Evolutionary conservation across 2,797 vertebrate genomes (phyloP).

Genomic region (Danio albolineatus): DNA sequence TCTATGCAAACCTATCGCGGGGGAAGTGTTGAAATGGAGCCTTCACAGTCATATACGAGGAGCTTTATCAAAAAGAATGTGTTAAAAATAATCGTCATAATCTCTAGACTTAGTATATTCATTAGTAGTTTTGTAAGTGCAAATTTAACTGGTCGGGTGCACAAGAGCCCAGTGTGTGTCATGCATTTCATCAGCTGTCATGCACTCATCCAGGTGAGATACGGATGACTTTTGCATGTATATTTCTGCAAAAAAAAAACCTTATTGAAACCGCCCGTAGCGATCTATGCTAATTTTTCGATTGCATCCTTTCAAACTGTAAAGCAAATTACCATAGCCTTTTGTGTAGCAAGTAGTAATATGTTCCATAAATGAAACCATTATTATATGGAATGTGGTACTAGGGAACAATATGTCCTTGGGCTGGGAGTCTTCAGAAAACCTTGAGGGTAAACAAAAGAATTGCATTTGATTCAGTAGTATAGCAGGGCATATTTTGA

Average conservation of each 20-base stretch:
- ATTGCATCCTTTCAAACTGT: conserved; percentile 29
- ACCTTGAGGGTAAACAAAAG: conserved; percentile 26
- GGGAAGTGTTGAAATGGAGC: conserved; percentile 36
- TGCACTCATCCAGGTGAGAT: conserved; percentile 24
- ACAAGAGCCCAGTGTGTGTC: conserved; percentile 28
- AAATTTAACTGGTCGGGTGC: conserved; percentile 63
- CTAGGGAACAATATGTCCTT: background rate
- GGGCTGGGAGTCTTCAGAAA: conserved; percentile 9
- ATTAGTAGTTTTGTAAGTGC: conserved; percentile 67
- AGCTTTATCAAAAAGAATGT: conserved; percentile 53
- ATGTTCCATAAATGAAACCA: background rate
- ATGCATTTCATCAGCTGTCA: conserved; percentile 12
- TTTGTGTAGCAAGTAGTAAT: conserved; percentile 15
- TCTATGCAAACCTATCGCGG: conserved; percentile 26
- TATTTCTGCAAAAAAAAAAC: conserved; percentile 13
- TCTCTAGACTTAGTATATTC: conserved; percentile 61
- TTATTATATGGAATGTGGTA: conserved; percentile 8
- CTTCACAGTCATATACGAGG: conserved; percentile 41
- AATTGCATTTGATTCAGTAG: conserved; percentile 64
- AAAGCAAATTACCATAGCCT: conserved; percentile 12
- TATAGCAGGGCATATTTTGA: conserved; percentile 42
- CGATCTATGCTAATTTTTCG: conserved; percentile 5
- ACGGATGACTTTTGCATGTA: conserved; percentile 3
- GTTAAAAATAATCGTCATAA: conserved; percentile 51
- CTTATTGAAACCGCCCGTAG: background rate